Evolutionary conservation across 2,797 vertebrate genomes (phyloP).

Genomic region (Emys orbicularis): DNA sequence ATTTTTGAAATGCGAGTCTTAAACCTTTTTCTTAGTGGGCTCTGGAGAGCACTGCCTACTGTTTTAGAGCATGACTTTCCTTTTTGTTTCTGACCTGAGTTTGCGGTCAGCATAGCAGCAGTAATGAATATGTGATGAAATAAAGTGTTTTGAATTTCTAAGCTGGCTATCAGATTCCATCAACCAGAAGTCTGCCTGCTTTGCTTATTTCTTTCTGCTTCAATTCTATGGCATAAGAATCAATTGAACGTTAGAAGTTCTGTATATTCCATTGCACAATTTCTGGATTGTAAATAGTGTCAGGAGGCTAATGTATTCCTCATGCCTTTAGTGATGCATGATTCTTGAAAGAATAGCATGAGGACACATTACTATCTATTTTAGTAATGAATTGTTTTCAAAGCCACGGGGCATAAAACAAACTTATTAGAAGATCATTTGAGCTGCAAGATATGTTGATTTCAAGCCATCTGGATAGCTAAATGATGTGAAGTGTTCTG

Average conservation of each 20-base stretch:
- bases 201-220: not conserved
- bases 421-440: rapidly evolving
- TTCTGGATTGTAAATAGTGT: not conserved
- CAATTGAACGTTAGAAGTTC: not conserved
- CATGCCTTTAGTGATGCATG: not conserved
- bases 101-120: not conserved
- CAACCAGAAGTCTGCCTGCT: not conserved
- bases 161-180: not conserved
- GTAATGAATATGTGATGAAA: not conserved
- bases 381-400: not conserved
- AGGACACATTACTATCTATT: not conserved
- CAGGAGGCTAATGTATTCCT: not conserved
- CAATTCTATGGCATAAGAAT: not conserved
- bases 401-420: not conserved
- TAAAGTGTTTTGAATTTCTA: not conserved
- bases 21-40: not conserved
- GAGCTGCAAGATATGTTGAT: not conserved
- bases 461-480: rapidly evolving
- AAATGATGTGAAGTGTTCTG: not conserved
- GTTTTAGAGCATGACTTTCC: not conserved
- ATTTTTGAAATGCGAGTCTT: too few relatives aligned
- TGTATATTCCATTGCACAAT: not conserved
- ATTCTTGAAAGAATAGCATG: not conserved
- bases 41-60: not conserved
- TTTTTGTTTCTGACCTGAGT: not conserved